Evolutionary conservation across 2,797 vertebrate genomes (phyloP).

Genomic region (Cossypha dichroa): DNA sequence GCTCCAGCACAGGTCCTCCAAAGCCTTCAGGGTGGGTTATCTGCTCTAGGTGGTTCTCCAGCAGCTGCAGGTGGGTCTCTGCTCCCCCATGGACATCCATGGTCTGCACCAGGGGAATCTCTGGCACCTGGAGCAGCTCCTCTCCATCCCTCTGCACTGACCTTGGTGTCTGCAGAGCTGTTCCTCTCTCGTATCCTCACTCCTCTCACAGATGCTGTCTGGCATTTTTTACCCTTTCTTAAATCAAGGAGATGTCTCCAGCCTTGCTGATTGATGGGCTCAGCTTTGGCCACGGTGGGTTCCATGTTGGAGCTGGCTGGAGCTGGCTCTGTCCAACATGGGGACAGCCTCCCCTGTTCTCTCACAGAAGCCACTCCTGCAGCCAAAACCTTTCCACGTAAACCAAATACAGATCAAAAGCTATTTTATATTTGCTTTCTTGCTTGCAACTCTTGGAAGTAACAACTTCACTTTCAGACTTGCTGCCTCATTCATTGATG

Average conservation of each 20-base stretch:
- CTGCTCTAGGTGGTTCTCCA: background rate
- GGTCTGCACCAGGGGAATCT: background rate
- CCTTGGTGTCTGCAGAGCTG: background rate
- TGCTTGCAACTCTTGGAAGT: background rate
- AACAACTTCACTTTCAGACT: background rate
- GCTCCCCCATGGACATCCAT: background rate
- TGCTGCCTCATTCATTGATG: background rate
- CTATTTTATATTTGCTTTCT: background rate
- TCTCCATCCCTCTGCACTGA: background rate
- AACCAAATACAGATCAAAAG: background rate
- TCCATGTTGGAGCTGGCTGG: background rate
- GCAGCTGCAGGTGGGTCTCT: background rate
- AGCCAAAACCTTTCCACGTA: background rate
- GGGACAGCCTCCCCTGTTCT: background rate
- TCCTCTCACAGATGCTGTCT: background rate
- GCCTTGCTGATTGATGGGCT: background rate
- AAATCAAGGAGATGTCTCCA: background rate
- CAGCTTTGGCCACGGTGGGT: background rate
- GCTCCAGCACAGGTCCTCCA: background rate
- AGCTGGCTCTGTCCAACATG: background rate
- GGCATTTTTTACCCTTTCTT: background rate
- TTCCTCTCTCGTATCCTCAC: background rate
- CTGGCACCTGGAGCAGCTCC: rapidly evolving
- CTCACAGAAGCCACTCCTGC: background rate
- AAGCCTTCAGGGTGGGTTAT: background rate